Conservation (phyloP, 2,113 vertebrate genomes). For the Zosterops borbonicus region DNA sequence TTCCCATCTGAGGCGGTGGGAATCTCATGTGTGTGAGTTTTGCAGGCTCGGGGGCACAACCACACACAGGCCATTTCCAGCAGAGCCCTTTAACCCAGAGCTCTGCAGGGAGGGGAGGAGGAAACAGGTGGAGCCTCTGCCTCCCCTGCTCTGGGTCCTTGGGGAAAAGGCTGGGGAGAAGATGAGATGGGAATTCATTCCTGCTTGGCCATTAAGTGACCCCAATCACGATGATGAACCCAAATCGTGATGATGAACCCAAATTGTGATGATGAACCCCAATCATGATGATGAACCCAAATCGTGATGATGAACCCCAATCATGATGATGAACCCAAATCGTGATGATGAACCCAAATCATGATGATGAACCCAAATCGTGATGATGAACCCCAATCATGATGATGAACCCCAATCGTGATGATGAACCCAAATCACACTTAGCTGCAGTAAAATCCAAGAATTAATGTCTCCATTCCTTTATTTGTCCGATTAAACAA, state of each 20-base stretch:
- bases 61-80: conserved; percentile 5
- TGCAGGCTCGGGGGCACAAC: conserved; percentile 38
- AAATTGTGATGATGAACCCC: no score
- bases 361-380: no score
- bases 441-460: background rate
- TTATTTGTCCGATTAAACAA: background rate
- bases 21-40: conserved; percentile 13
- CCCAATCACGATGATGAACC: no score
- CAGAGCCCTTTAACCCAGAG: background rate
- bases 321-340: no score
- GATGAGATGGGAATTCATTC: background rate
- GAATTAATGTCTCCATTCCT: background rate
- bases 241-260: no score
- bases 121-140: background rate
- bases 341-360: no score
- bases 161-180: background rate
- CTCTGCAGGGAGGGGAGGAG: background rate
- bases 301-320: no score
- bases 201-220: background rate
- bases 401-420: no score
- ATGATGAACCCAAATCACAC: background rate
- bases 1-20: conserved; percentile 43
- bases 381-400: no score
- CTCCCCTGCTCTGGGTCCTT: background rate
- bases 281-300: no score